Percentiles rank a stretch among this genome's conserved stretches.
These are phyloP conservation scores for Gryon sp. DNA, from an alignment of 1,140 invertebrate genomes.

Conservation along the genomic window DNA sequence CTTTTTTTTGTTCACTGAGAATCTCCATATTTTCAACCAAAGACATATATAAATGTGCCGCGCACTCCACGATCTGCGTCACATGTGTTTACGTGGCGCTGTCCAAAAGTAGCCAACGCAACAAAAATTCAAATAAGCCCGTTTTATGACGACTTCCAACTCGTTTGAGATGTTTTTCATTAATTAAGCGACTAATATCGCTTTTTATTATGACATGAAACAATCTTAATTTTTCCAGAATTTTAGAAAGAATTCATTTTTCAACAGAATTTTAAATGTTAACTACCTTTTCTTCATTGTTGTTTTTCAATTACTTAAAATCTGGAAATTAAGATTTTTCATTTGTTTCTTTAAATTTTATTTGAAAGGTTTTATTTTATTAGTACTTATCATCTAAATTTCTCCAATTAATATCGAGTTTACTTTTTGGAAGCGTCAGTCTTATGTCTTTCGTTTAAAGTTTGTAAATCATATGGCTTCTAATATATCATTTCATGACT, in stretches of 20 bases:
- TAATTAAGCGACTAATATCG: too few species aligned
- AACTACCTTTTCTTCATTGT: too few species aligned
- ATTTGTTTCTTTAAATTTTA: too few species aligned
- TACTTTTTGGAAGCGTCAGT: conserved; percentile 2
- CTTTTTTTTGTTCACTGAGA: background rate
- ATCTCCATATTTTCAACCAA: conserved; percentile 58
- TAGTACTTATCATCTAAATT: too few species aligned
- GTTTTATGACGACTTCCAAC: conserved; percentile 33
- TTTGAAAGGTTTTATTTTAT: too few species aligned
- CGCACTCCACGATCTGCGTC: conserved; percentile 50
- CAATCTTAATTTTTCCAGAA: too few species aligned
- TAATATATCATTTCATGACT: conserved; percentile 45
- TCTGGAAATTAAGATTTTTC: too few species aligned
- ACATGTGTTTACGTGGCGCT: conserved; percentile 47
- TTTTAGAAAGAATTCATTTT: too few species aligned
- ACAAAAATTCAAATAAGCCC: conserved; percentile 39
- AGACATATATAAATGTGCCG: conserved; percentile 57
- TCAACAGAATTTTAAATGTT: too few species aligned
- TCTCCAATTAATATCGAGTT: conserved; percentile 27
- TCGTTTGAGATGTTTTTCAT: too few species aligned
- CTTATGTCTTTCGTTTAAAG: conserved; percentile 3
- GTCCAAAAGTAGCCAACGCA: conserved; percentile 50
- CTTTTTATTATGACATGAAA: too few species aligned
- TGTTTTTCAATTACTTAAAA: too few species aligned
- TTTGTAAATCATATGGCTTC: conserved; percentile 11